Conservation (phyloP, 1,140 invertebrate genomes). For the Trichomalopsis sarcophagae region DNA sequence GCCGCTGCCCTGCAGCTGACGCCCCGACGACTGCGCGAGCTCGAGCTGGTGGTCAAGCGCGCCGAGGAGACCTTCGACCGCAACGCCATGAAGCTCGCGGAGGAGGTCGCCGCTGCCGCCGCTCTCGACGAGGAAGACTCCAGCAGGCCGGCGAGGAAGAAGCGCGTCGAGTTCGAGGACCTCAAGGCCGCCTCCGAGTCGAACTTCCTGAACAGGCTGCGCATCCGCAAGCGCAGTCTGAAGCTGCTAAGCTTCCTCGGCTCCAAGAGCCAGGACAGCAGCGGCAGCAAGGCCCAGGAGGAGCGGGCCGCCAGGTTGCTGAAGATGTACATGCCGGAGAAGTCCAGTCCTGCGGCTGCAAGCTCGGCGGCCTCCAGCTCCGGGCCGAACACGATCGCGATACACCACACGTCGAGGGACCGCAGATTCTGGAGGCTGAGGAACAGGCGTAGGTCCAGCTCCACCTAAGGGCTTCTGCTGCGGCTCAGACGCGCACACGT, state of each 20-base stretch:
- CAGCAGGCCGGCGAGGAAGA: slow-evolving; percentile 41
- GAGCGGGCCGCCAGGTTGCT: slow-evolving; percentile 66
- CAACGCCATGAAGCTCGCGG: slow-evolving; percentile 43
- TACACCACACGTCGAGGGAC: slow-evolving; percentile 71
- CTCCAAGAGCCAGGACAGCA: slow-evolving; percentile 59
- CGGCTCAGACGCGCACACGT: background rate
- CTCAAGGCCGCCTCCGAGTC: slow-evolving; percentile 54
- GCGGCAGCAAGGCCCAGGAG: slow-evolving; percentile 63
- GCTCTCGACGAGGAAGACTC: slow-evolving; percentile 3
- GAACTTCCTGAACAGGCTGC: slow-evolving; percentile 64
- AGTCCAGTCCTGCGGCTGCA: slow-evolving; percentile 54
- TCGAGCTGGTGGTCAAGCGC: slow-evolving; percentile 60
- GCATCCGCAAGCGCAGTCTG: slow-evolving; percentile 64
- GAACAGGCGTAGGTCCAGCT: slow-evolving; percentile 68
- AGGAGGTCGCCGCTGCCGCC: background rate
- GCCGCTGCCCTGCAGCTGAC: slow-evolving; percentile 5
- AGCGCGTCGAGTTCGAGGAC: slow-evolving; percentile 55
- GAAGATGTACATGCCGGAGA: slow-evolving; percentile 69
- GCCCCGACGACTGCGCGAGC: slow-evolving; percentile 53
- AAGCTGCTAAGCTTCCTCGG: slow-evolving; percentile 66
- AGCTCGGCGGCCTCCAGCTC: background rate
- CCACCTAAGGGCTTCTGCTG: slow-evolving; percentile 53
- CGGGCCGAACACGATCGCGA: slow-evolving; percentile 67
- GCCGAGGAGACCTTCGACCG: slow-evolving; percentile 60
- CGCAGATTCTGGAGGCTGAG: slow-evolving; percentile 72